Percentiles rank a stretch among this genome's conserved stretches.
phyloP scores from a whole-genome alignment of 2,888 invertebrate genomes.

The Petrophora chlorosata region DNA sequence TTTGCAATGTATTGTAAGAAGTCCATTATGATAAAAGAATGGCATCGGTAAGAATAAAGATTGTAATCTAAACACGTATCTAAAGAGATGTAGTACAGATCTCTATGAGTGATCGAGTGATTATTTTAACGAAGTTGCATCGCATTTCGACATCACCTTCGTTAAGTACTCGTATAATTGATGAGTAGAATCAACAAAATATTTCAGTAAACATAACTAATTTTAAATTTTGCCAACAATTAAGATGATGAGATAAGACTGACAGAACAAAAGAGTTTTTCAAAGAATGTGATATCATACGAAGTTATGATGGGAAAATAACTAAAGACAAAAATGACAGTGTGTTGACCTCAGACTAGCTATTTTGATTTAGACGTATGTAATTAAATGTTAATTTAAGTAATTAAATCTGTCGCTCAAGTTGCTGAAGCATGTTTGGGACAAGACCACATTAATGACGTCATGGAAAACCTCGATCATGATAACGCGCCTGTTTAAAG shows the following conservation, averaged over 20 bases:
- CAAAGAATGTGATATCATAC: conserved; percentile 36
- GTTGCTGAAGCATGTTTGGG: conserved; percentile 33
- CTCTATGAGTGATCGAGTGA: conserved; percentile 34
- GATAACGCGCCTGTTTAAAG: no score
- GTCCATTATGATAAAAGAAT: conserved; percentile 37
- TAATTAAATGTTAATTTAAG: conserved; percentile 36
- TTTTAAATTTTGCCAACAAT: conserved; percentile 18
- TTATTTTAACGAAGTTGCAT: conserved; percentile 31
- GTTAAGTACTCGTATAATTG: conserved; percentile 8
- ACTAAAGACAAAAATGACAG: conserved; percentile 35
- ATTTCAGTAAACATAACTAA: conserved; percentile 3
- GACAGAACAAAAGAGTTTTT: conserved; percentile 33
- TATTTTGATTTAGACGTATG: conserved; percentile 25
- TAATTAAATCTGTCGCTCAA: conserved; percentile 41
- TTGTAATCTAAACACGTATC: conserved; percentile 32
- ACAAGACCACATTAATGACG: conserved; percentile 25
- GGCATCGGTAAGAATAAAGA: conserved; percentile 32
- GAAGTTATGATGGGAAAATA: conserved; percentile 36
- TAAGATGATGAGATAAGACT: conserved; percentile 31
- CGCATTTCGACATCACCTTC: conserved; percentile 25
- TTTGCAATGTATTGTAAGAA: conserved; percentile 29
- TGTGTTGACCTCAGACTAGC: conserved; percentile 34
- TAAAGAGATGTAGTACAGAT: conserved; percentile 31
- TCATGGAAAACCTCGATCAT: conserved; percentile 14
- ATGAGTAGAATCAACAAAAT: conserved; percentile 15